Base-by-base conservation (phyloP, 2,888 invertebrate species). In the Andrena minutula region DNA sequence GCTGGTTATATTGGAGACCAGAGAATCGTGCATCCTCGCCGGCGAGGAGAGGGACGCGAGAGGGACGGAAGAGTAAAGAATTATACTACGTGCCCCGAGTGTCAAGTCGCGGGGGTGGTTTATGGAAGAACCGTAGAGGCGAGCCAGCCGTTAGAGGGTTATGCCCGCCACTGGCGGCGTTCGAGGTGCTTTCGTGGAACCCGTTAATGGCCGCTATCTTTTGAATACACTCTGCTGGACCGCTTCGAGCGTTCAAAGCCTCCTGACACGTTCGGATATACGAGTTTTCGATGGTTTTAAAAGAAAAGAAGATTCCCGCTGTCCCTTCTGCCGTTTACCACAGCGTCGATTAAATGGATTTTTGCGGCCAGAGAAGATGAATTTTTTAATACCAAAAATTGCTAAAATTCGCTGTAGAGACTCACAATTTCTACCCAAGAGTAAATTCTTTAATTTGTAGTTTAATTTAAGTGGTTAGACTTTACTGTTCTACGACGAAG, bases 81-180 rank as follows among this genome's bases (percentile, higher is more conserved):
- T 91, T 90, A 89, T 86, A 84, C 87, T 91, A 91, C 90, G 91
- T 91, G 90, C 85, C 78, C 77, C 69, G 91, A 84, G 84, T 90
- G 86, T 86, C 90, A 91, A 91, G 88, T 88, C 87, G 83, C 84
- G 77, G 78, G 80, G 83, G 74, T 88, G 88, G 88, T 89, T 89
- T 88, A 89, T 84, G 85, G 86, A 87, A 83, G 83, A 88, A 83
- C 81, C 82, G 82, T 80, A 76, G 81, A 81, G 58, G 65, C 77
- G 76, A 74, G 71, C 80, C 64, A 32, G 70, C 58, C 77, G 83
- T 84, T 85, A 83, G 83, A 60, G 77, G 83, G 75, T 81, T 75
- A 82, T 68, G 30, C 72, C 47, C 63, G 66, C 56, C 60, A 58
- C 64, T 64, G 69, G 32, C n/a, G 32, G 20, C 47, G 76, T 75